Base-by-base conservation (phyloP, 2,113 vertebrate genomes). In the Eurystomus gularis region DNA sequence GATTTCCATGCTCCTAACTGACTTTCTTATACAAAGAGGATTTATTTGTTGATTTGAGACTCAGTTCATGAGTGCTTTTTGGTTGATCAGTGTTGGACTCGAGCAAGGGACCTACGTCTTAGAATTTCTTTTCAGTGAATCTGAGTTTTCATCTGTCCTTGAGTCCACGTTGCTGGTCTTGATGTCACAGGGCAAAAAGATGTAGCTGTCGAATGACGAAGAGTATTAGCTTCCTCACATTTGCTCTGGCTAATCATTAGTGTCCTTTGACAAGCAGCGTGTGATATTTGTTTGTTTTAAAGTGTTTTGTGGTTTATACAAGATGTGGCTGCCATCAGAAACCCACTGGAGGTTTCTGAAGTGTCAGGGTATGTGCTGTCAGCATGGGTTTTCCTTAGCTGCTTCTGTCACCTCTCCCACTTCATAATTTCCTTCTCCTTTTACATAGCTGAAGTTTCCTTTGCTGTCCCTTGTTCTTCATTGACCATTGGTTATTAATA, bases 111-210 rank as follows among this genome's bases (percentile, higher is more conserved):
- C 51, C 25, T 57, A 4, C 33, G 23, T 35, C 95, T 96, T 94
- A 40, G 81, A 93, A 89, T 97, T 96, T 90, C 91, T 96, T 94
- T 94, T 73, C 93, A 82, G 93, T 91, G 73, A 91, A 39, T 61
- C 7, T 81, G 46, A 26, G n/a, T 29, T 75, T 55, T 77, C 42
- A 40, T 28, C 25, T 13, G 3, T 77, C 51, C 58, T 46, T 24
- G 40, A 54, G 70, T 42, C 66, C 17, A 0, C 17, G 29, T 40
- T 69, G 62, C 37, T 65, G 31, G 44, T 14, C n/a, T 77, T 18
- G 48, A 20, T 72, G 42, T 48, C 31, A 84, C 91, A 83, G 75
- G 78, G 81, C 42, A 64, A 51, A 90, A 95, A 93, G 79, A 81
- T 40, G 28, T 25, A 58, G 29, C 60, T 68, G 33, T 77, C 51